phyloP scores from a whole-genome alignment of 1,140 invertebrate genomes.

The Zaprionus lachaisei region DNA sequence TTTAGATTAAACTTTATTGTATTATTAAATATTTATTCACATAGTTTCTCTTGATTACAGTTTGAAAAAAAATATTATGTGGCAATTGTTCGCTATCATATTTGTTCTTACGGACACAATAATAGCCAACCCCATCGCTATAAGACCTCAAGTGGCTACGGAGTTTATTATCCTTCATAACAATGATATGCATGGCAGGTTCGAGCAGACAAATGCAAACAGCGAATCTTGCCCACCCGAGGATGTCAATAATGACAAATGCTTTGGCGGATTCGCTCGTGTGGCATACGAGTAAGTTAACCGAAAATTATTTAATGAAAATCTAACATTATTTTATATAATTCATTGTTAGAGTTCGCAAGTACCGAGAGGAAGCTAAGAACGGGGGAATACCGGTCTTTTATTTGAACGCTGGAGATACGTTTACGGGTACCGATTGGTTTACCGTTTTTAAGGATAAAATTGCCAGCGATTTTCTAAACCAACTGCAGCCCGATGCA shows the following conservation, averaged over 20 bases:
- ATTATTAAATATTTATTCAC: background rate
- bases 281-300: slow-evolving; percentile 87
- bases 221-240: slow-evolving; percentile 88
- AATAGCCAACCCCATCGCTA: slow-evolving; percentile 38
- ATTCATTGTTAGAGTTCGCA: slow-evolving; percentile 85
- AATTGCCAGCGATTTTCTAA: slow-evolving; percentile 91
- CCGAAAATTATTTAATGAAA: background rate
- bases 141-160: slow-evolving; percentile 38
- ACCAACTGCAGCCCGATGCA: slow-evolving; percentile 91
- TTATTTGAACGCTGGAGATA: slow-evolving; percentile 95
- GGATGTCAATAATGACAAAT: slow-evolving; percentile 86
- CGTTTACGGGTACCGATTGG: slow-evolving; percentile 94
- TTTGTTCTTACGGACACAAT: slow-evolving; percentile 7
- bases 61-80: slow-evolving; percentile 35
- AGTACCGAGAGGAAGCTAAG: slow-evolving; percentile 86
- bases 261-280: slow-evolving; percentile 93
- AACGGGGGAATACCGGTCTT: slow-evolving; percentile 87
- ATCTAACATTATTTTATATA: background rate
- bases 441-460: slow-evolving; percentile 91
- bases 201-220: slow-evolving; percentile 90
- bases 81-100: background rate
- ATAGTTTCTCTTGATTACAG: background rate
- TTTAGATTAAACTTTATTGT: too few relatives aligned
- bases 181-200: slow-evolving; percentile 95
- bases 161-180: slow-evolving; percentile 92